Evolutionary conservation across 1,140 invertebrate genomes (phyloP).

Genomic region (Cotesia vestalis): DNA sequence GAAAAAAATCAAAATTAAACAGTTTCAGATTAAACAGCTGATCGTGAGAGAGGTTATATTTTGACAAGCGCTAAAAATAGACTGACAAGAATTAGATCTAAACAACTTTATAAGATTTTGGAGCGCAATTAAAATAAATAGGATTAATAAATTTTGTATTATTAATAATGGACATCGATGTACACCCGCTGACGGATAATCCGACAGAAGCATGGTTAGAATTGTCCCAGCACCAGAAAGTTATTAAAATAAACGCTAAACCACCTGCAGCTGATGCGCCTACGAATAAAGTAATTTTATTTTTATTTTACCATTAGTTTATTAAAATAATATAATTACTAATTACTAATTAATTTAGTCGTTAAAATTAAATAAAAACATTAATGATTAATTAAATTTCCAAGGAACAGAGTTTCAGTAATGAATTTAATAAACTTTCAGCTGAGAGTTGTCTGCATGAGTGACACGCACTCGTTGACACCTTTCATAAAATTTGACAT

Average conservation of each 20-base stretch:
- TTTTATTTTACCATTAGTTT: neutral
- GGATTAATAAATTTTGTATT: neutral
- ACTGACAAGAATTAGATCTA: neutral
- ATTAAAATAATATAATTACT: neutral
- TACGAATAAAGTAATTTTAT: constrained; percentile 61
- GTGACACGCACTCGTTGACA: constrained; percentile 84
- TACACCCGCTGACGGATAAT: constrained; percentile 73
- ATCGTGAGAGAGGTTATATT: neutral
- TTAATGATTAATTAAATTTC: too few species aligned
- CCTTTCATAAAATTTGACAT: constrained; percentile 77
- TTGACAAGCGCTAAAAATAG: neutral
- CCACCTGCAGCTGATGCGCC: constrained; percentile 66
- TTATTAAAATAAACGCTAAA: constrained; percentile 74
- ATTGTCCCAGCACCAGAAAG: constrained; percentile 71
- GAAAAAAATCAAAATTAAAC: too few species aligned
- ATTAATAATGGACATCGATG: constrained; percentile 62
- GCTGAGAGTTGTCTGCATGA: constrained; percentile 86
- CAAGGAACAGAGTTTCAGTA: too few species aligned
- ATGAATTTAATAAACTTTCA: constrained; percentile 47
- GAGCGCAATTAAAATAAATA: neutral
- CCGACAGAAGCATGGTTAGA: constrained; percentile 76
- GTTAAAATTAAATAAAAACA: too few species aligned
- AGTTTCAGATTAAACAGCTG: too few species aligned
- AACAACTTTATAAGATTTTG: neutral
- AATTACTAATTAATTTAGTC: too few species aligned